phyloP scores from a whole-genome alignment of 1,140 invertebrate species.

The Gryllus bimaculatus region DNA sequence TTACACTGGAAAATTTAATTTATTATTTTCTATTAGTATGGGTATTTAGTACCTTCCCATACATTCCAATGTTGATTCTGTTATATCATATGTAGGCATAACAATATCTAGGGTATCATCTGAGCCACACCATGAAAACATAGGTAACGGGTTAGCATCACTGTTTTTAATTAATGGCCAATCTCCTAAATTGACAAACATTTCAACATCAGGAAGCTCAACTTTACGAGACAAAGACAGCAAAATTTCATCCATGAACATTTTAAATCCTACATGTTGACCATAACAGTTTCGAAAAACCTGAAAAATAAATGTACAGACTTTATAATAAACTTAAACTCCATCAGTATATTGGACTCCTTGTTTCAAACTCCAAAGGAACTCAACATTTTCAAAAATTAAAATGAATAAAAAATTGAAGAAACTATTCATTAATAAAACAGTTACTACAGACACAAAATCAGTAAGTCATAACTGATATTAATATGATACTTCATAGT shows the following conservation, averaged over 20 bases:
- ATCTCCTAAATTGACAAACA: constrained; percentile 90
- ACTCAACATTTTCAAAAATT: too few relatives aligned
- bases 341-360: too few relatives aligned
- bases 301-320: constrained; percentile 32
- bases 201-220: constrained; percentile 76
- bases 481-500: too few relatives aligned
- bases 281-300: constrained; percentile 85
- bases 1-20: too few relatives aligned
- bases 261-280: constrained; percentile 90
- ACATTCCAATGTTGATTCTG: constrained; percentile 80
- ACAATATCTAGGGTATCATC: constrained; percentile 76
- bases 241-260: constrained; percentile 86
- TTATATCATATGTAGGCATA: constrained; percentile 91
- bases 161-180: constrained; percentile 70
- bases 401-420: too few relatives aligned
- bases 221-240: constrained; percentile 75
- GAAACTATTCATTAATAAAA: too few relatives aligned
- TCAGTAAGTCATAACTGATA: too few relatives aligned
- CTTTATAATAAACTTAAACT: too few relatives aligned
- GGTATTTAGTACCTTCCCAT: constrained; percentile 63
- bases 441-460: too few relatives aligned
- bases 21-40: too few relatives aligned
- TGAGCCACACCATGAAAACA: constrained; percentile 96
- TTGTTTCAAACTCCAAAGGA: too few relatives aligned
- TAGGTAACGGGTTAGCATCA: constrained; percentile 51